Conservation (phyloP, 2,888 invertebrate genomes). For the Nasonia oneida region DNA sequence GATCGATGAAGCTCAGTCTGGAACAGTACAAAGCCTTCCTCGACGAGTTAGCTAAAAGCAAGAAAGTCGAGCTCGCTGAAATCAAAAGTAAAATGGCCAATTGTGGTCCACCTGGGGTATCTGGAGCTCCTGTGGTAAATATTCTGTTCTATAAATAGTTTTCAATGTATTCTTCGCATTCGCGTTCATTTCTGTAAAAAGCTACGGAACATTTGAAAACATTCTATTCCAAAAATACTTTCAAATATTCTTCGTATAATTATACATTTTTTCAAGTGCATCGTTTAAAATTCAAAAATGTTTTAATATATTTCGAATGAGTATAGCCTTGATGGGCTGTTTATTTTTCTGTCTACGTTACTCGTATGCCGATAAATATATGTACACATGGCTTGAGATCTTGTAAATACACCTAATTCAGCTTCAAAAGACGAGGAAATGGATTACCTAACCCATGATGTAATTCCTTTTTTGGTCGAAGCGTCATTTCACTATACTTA, state of each 20-base stretch:
- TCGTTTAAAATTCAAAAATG: no score
- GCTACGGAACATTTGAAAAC: no score
- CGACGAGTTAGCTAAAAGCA: constrained; percentile 91
- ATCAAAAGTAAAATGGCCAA: constrained; percentile 89
- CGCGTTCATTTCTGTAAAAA: background rate
- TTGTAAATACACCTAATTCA: background rate
- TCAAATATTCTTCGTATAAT: no score
- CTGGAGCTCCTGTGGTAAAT: constrained; percentile 83
- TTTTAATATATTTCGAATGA: background rate
- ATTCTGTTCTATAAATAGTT: background rate
- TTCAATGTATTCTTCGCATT: background rate
- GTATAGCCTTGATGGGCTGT: background rate
- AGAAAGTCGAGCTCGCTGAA: constrained; percentile 88
- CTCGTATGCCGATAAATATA: background rate
- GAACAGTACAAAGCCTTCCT: constrained; percentile 92
- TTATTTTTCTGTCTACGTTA: background rate
- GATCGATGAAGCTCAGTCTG: constrained; percentile 85
- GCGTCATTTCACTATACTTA: background rate
- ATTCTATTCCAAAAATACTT: no score
- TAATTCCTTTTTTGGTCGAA: background rate
- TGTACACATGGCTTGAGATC: background rate
- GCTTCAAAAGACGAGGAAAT: background rate
- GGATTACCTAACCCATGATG: background rate
- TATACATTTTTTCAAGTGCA: no score
- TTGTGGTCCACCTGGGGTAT: constrained; percentile 88